Percentiles rank a stretch among this genome's conserved stretches.
These are phyloP conservation scores for Perca fluviatilis DNA, from an alignment of 2,113 vertebrate genomes.

Conservation along the genomic window DNA sequence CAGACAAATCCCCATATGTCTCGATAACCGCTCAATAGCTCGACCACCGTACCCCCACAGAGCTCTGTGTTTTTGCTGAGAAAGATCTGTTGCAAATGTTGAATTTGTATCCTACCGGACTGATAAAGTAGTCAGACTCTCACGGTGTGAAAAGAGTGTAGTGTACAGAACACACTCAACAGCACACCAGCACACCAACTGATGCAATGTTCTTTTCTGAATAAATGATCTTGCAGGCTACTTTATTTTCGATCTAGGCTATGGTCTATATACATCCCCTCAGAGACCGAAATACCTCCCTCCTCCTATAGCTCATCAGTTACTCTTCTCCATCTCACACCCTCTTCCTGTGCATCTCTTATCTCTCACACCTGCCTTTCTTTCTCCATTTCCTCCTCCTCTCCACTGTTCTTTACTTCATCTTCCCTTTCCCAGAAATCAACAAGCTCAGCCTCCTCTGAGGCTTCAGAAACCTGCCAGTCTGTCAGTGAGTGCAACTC, in stretches of 20 bases:
- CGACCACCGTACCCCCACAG: not conserved
- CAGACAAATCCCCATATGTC: conserved; percentile 1
- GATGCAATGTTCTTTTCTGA: conserved; percentile 64
- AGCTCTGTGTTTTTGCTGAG: conserved; percentile 41
- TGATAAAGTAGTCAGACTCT: conserved; percentile 57
- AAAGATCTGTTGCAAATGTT: conserved; percentile 51
- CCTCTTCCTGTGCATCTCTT: conserved; percentile 29
- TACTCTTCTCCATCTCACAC: conserved; percentile 44
- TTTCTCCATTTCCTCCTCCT: conserved; percentile 21
- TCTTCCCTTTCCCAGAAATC: conserved; percentile 90
- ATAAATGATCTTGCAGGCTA: conserved; percentile 61
- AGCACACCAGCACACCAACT: conserved; percentile 45
- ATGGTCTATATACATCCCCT: conserved; percentile 46
- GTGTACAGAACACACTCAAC: conserved; percentile 39
- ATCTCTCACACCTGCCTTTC: conserved; percentile 29
- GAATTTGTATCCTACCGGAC: conserved; percentile 51
- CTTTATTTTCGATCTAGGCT: conserved; percentile 56
- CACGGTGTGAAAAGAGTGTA: conserved; percentile 46
- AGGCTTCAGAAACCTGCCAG: conserved; percentile 98
- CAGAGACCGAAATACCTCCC: conserved; percentile 28
- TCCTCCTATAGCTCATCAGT: conserved; percentile 52
- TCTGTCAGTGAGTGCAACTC: conserved; percentile 99
- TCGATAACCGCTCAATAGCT: not conserved
- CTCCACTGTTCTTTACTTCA: conserved; percentile 41
- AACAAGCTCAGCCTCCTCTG: conserved; percentile 97